A percentile compares a stretch with the other conserved stretches of the same genome.
These are phyloP conservation scores for Drosophila bipectinata DNA, from an alignment of 1,140 invertebrate genomes.

Conservation along the genomic window DNA sequence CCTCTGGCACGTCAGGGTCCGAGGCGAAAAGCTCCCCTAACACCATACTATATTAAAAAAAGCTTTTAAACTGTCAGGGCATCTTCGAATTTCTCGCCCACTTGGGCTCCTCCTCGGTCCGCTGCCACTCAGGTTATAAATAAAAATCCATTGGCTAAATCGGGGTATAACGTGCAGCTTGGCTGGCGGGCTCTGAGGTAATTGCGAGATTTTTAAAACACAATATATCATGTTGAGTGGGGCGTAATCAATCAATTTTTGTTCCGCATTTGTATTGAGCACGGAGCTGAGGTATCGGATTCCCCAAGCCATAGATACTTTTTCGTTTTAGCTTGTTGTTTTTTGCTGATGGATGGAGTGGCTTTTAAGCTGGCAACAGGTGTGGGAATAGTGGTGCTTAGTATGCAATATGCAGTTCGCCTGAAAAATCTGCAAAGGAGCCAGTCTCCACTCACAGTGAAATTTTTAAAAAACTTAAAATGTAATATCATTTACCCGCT, in stretches of 20 bases:
- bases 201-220: conserved; percentile 65
- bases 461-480: neutral
- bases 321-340: conserved; percentile 21
- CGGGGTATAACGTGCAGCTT: conserved; percentile 46
- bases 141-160: conserved; percentile 71
- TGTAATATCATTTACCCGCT: neutral
- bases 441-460: neutral
- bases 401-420: neutral
- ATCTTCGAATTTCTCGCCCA: conserved; percentile 19
- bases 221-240: conserved; percentile 67
- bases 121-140: conserved; percentile 56
- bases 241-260: conserved; percentile 74
- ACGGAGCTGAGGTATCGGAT: conserved; percentile 10
- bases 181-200: conserved; percentile 43
- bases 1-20: conserved; percentile 2
- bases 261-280: conserved; percentile 52
- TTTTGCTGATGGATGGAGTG: conserved; percentile 27
- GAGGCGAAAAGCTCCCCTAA: conserved; percentile 18
- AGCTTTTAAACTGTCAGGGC: conserved; percentile 78
- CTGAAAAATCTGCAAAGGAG: neutral
- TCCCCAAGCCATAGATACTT: conserved; percentile 20
- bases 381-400: conserved; percentile 1
- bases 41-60: conserved; percentile 71
- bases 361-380: conserved; percentile 35
- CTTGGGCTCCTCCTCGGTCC: conserved; percentile 10